These are phyloP conservation scores for Sarcophaga carnaria DNA, from an alignment of 2,888 invertebrate genomes.

Conservation along the genomic window DNA sequence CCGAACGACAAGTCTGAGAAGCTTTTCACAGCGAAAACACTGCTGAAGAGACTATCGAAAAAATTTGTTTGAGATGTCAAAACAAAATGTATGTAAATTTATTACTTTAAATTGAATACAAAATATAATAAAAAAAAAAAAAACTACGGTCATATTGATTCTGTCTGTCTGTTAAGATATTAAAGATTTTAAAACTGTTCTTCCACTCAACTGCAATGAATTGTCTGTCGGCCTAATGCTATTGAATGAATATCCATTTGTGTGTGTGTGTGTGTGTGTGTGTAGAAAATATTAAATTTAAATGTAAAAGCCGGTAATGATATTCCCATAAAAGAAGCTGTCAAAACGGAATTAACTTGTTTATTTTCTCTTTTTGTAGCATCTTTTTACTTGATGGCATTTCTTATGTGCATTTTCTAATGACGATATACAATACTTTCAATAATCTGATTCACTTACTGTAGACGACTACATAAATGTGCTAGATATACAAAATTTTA, in stretches of 20 bases:
- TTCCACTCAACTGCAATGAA: constrained; percentile 1
- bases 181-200: constrained; percentile 29
- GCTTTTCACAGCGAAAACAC: no score
- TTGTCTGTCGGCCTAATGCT: no score
- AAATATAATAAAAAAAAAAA: no score
- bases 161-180: no score
- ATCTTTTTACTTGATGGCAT: constrained; percentile 17
- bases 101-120: no score
- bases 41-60: no score
- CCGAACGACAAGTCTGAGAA: no score
- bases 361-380: constrained; percentile 23
- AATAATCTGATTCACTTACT: constrained; percentile 40
- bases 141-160: no score
- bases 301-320: constrained; percentile 41
- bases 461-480: no score
- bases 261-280: neutral
- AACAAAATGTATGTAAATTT: no score
- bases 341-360: constrained; percentile 66
- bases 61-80: no score
- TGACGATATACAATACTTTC: constrained; percentile 34
- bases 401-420: constrained; percentile 53
- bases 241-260: neutral
- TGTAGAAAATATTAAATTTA: neutral
- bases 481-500: no score
- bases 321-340: constrained; percentile 51